These are phyloP conservation scores for Blastobasis lacticolella DNA, from an alignment of 2,888 invertebrate species.

Conservation along the genomic window DNA sequence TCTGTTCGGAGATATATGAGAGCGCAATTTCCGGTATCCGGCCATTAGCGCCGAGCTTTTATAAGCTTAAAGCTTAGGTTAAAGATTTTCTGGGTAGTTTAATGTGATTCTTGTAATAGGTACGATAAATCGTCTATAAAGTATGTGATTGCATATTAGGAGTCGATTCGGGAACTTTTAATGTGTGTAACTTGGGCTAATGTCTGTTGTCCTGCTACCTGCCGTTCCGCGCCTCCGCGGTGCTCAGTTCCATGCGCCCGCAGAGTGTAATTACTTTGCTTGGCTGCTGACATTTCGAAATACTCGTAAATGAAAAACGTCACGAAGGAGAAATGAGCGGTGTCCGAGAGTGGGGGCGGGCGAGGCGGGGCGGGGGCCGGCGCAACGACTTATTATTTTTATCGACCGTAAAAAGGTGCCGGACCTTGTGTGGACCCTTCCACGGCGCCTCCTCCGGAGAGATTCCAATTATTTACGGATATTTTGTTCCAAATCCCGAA, in stretches of 20 bases:
- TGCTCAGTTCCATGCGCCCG: neutral
- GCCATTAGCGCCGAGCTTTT: constrained; percentile 83
- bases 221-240: neutral
- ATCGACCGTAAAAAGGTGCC: constrained; percentile 69
- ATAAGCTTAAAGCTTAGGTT: constrained; percentile 78
- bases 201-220: constrained; percentile 45
- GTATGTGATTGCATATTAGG: constrained; percentile 74
- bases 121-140: constrained; percentile 73
- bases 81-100: constrained; percentile 76
- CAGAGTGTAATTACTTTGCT: constrained; percentile 14
- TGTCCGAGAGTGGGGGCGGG: constrained; percentile 43
- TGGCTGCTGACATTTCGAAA: constrained; percentile 5
- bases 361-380: constrained; percentile 24
- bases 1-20: constrained; percentile 92
- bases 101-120: constrained; percentile 75
- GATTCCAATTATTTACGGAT: constrained; percentile 65
- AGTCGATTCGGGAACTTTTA: constrained; percentile 70
- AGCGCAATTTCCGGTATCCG: constrained; percentile 93
- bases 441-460: constrained; percentile 48
- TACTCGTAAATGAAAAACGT: constrained; percentile 30
- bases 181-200: constrained; percentile 72
- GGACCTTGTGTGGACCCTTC: constrained; percentile 56
- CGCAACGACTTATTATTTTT: constrained; percentile 64
- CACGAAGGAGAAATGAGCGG: constrained; percentile 69
- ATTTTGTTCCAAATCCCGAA: constrained; percentile 59